A percentile compares a stretch with the other conserved stretches of the same genome.
These are phyloP conservation scores for Falco biarmicus DNA, from an alignment of 2,797 vertebrate species.

Conservation along the genomic window DNA sequence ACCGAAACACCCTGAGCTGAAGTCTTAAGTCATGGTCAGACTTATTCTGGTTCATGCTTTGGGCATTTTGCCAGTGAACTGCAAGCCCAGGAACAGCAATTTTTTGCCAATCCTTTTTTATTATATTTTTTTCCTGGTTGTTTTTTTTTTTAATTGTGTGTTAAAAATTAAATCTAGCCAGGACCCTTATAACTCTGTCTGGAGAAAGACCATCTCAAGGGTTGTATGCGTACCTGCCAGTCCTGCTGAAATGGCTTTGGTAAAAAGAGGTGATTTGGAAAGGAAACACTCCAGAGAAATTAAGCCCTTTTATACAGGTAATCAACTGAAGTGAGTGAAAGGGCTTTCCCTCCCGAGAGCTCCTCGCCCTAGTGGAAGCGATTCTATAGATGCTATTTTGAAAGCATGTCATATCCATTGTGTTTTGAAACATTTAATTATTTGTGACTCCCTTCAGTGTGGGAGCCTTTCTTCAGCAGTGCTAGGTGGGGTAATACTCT, in stretches of 20 bases:
- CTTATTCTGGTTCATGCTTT: neutral
- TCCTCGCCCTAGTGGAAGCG: conserved; percentile 58
- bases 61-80: neutral
- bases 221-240: neutral
- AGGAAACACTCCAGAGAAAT: conserved; percentile 58
- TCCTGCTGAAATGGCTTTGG: neutral
- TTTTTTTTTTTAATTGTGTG: neutral
- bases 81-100: neutral
- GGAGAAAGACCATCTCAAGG: neutral
- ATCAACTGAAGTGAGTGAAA: conserved; percentile 70
- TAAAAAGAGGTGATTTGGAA: conserved; percentile 41
- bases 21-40: neutral
- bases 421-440: conserved; percentile 74
- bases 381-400: conserved; percentile 72
- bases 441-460: conserved; percentile 72
- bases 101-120: fast-evolving
- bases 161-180: neutral
- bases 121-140: too few species aligned
- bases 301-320: conserved; percentile 68
- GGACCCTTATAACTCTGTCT: neutral
- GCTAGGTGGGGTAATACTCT: conserved; percentile 30
- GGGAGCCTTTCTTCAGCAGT: conserved; percentile 52
- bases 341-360: conserved; percentile 65
- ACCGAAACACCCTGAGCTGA: neutral
- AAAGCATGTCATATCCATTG: conserved; percentile 71